Evolutionary conservation across 2,888 invertebrate species (phyloP), one percentile per base, ranked within the genome.

Genomic region (Seira ritae): DNA sequence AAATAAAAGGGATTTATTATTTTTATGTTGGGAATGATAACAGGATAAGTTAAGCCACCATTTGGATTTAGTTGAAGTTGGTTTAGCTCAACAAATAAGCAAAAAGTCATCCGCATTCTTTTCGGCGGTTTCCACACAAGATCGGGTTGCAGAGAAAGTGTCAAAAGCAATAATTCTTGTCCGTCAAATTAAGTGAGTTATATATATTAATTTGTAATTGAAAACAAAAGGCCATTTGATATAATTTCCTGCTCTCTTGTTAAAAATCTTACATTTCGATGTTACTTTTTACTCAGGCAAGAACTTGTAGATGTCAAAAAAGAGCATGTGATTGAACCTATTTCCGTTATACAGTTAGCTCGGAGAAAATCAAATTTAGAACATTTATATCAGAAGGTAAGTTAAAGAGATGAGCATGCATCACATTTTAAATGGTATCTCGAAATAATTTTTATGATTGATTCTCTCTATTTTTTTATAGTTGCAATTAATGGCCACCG

Each of bases 91-190:
- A 89, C 98, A 98, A 92, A 93, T 98, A 75, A 97, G 98, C 31
- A 95, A 96, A 89, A 97, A 98, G 90, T 98, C 98, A 10, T 97
- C 97, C 89, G 98, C 98, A 19, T 99, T 99, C 92, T 99, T 99
- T 90, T 96, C 97, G 91, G 98, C 98, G 0, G 98, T 99, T 96
- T 95, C 98, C 76, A 98, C 98, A 6, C 99, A 99, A 91, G 98
- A 99, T 90, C 96, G 96, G 31, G 95, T 99, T 71, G 97, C 98
- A 94, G 97, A 97, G 88, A 96, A 98, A 90, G 95, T 99, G 93
- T 95, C 95, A 0, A 94, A 94, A 90, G 96, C 97, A 20, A 94
- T 95, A 10, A 93, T 92, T 82, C 95, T 96, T 90, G 95, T 97
- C 37, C 93, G 94, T 90, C 84, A 86, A 79, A 88, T 89, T 10